Evolutionary conservation across 2,113 vertebrate species (phyloP), one percentile per base, ranked within the genome.

Genomic region (Origma solitaria): DNA sequence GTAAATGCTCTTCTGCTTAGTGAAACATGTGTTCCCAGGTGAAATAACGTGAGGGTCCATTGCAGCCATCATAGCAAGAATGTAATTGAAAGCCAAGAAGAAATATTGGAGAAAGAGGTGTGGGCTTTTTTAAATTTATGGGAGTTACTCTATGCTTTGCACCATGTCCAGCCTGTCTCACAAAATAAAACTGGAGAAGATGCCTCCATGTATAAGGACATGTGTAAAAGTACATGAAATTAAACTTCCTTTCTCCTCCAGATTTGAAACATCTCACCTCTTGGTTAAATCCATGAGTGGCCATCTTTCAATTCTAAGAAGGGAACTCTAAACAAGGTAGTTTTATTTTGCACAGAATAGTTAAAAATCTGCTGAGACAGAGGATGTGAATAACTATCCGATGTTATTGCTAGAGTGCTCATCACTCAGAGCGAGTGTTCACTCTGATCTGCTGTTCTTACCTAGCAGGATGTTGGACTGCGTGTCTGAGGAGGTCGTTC

Each of bases 181-280:
- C 38, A 76, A 68, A 87, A 82, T 64, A 68, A 35, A 56, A 0
- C 28, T 51, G 75, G 30, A 79, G 44, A 73, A 94, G 37, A 47
- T 64, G 13, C 58, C n/a, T 93, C 80, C 13, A 7, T 69, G 0
- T 83, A 8, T 87, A 78, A 23, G 15, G 54, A 16, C 28, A 60
- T 0, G 0, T 77, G 28, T 94, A 75, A 31, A 19, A 73, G 11
- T 18, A 66, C 0, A 0, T 60, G 38, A 51, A 86, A 49, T 8
- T 56, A 14, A 94, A 69, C 14, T 79, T 49, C 17, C 13, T 82
- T 85, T 78, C 56, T 85, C 13, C 13, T 79, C 15, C 31, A 76
- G 71, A 40, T 79, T 2, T 56, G 40, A 86, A 72, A 33, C 4
- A 14, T 72, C 31, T 86, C 24, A 11, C 22, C n/a, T 62, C 49